A percentile compares a stretch with the other conserved stretches of the same genome.
Conservation (phyloP, 2,113 vertebrate species). For the Spermophilus dauricus region DNA sequence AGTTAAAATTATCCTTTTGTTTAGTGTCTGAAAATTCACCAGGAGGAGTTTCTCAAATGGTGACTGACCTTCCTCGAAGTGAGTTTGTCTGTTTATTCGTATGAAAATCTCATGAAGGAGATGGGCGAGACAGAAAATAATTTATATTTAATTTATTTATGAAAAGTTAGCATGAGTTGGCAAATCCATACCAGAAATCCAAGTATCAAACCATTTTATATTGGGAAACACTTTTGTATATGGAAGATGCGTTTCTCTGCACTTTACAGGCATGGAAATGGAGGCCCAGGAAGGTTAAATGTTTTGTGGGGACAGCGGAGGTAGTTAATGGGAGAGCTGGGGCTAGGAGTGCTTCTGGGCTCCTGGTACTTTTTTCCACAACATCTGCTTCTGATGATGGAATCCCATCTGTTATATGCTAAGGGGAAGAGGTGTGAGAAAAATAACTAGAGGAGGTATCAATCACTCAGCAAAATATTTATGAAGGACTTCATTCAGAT, state of each 20-base stretch:
- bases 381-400: slow-evolving; percentile 75
- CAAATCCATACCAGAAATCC: background rate
- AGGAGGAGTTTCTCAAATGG: slow-evolving; percentile 15
- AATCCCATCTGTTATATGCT: slow-evolving; percentile 76
- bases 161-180: slow-evolving; percentile 10
- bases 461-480: slow-evolving; percentile 82
- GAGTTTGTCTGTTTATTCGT: slow-evolving; percentile 2
- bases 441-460: slow-evolving; percentile 76
- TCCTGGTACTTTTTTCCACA: slow-evolving; percentile 36
- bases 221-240: background rate
- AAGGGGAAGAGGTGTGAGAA: slow-evolving; percentile 75
- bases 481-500: slow-evolving; percentile 78
- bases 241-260: background rate
- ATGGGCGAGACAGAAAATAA: background rate
- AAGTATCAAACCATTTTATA: background rate
- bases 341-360: background rate
- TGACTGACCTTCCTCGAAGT: background rate
- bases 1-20: slow-evolving; percentile 48
- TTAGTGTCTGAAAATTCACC: background rate
- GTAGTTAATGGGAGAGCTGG: background rate
- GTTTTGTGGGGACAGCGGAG: background rate
- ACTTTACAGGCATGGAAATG: background rate
- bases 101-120: background rate
- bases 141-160: slow-evolving; percentile 10
- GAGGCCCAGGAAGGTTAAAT: background rate